phyloP scores from a whole-genome alignment of 2,797 vertebrate species.

The Cygnus olor region DNA sequence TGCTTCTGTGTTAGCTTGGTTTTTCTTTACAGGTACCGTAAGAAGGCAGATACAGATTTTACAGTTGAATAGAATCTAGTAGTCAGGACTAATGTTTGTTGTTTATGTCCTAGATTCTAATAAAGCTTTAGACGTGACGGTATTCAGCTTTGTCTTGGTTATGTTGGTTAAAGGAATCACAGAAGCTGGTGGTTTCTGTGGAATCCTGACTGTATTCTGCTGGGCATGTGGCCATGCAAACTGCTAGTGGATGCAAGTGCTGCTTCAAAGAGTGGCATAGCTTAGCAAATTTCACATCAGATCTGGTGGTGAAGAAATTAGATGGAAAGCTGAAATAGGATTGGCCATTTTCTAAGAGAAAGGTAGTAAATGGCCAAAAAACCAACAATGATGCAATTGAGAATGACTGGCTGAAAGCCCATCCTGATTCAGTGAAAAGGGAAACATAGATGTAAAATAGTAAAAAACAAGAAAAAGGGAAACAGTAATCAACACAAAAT shows the following conservation, averaged over 20 bases:
- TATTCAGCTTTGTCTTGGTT: not conserved
- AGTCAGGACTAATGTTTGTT: not conserved
- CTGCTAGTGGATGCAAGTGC: not conserved
- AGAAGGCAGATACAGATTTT: not conserved
- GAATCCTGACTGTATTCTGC: not conserved
- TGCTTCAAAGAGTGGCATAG: not conserved
- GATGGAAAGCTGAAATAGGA: constrained; percentile 30
- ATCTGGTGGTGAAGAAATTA: not conserved
- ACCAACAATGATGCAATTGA: not conserved
- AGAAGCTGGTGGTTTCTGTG: not conserved
- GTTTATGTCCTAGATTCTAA: not conserved
- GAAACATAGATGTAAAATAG: not conserved
- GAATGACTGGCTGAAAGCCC: not conserved
- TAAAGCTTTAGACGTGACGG: not conserved
- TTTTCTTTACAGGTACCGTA: not conserved
- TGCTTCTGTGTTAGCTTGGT: not conserved
- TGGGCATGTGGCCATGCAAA: not conserved
- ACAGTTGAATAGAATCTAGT: not conserved
- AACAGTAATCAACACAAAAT: not conserved
- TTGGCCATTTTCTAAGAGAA: constrained; percentile 18
- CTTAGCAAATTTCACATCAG: not conserved
- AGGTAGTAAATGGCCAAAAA: constrained; percentile 14
- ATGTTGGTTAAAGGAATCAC: not conserved
- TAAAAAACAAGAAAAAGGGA: constrained; percentile 3
- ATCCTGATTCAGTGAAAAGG: not conserved